Evolutionary conservation across 2,797 vertebrate species (phyloP), one percentile per base, ranked within the genome.

Genomic region (Rhynchonycteris naso): DNA sequence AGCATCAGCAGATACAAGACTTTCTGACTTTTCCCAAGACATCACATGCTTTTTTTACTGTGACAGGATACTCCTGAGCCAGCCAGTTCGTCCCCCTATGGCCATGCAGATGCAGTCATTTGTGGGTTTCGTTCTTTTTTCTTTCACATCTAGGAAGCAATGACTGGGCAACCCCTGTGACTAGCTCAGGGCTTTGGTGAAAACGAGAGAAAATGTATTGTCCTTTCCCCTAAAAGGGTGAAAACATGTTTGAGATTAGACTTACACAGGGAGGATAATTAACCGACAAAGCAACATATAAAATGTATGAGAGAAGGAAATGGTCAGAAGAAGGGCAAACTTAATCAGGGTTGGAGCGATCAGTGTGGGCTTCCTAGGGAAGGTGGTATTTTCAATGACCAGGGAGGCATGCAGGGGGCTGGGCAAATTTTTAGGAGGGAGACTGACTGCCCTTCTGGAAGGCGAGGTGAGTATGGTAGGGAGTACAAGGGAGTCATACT

Each of bases 171-270:
- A 54, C 30, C 12, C 5, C 9, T 33, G 54, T 89, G 68, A 72
- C 63, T 96, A 52, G 63, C 47, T 88, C 58, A 91, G 85, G 89
- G 43, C 58, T 90, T 47, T 33, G 59, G 52, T 83, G 54, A 68
- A 82, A 71, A 81, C 1, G 15, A 38, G 66, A 81, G 35, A 87
- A 95, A 90, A 72, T 69, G 19, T 52, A 47, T 66, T 69, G 30
- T 33, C 22, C 15, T 81, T 87, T 91, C 50, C 50, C 52, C 33
- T 72, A 90, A 58, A 79, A 93, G 19, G 68, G 24, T 21, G 50
- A 69, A 79, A 79, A 43, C 76, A 18, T 26, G 16, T 87, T 50
- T 72, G 65, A 71, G 61, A 58, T 5, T 66, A 74, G 75, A 80
- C 58, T 81, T 81, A 72, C 0, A 4, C 16, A 65, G 81, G 89